Evolutionary conservation across 2,797 vertebrate species (phyloP).

Genomic region (Rhadinocentrus ornatus): DNA sequence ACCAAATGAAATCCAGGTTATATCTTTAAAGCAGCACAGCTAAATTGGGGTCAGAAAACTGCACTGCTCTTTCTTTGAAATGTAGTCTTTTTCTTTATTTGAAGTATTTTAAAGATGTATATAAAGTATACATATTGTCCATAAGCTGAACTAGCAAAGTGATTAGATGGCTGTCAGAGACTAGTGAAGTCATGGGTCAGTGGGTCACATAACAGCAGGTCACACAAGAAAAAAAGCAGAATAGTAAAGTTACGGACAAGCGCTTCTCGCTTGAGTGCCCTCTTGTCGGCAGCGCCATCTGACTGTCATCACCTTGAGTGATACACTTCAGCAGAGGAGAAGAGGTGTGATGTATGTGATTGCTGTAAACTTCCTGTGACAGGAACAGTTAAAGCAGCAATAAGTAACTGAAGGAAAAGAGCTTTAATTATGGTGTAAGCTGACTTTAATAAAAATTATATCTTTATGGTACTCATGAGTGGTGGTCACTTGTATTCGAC

Average conservation of each 20-base stretch:
- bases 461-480: background rate
- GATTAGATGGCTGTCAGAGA: conserved; percentile 62
- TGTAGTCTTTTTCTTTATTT: background rate
- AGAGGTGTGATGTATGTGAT: conserved; percentile 47
- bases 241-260: conserved; percentile 66
- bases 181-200: conserved; percentile 61
- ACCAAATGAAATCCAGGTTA: conserved; percentile 31
- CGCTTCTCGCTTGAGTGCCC: conserved; percentile 59
- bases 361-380: conserved; percentile 39
- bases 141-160: conserved; percentile 40
- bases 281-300: conserved; percentile 56
- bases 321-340: conserved; percentile 65
- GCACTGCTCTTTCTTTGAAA: conserved; percentile 14
- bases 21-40: conserved; percentile 26
- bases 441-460: background rate
- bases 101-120: conserved; percentile 15
- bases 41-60: conserved; percentile 5
- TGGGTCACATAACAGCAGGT: conserved; percentile 63
- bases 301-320: conserved; percentile 74
- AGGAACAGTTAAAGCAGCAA: conserved; percentile 43
- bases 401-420: background rate
- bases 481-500: background rate
- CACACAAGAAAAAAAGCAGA: conserved; percentile 39
- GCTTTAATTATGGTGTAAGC: background rate
- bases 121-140: conserved; percentile 14